Base-by-base conservation (phyloP, 2,888 invertebrate species). In the Amaurobius ferox region DNA sequence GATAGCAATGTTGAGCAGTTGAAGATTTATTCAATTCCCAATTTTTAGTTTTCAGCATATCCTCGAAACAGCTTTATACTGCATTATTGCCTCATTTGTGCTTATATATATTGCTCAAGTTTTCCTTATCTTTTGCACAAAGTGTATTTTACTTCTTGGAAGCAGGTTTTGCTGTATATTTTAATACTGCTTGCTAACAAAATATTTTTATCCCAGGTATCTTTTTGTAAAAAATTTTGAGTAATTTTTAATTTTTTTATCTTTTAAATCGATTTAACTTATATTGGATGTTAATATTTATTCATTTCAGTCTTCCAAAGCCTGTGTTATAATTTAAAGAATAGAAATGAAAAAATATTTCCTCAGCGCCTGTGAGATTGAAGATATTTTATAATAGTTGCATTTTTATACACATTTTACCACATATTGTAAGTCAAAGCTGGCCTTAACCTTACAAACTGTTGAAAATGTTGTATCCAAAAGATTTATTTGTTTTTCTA, bases 291-390 rank as follows among this genome's bases (percentile, higher is more conserved):
- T 44, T 44, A 13, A 7, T 35, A 5, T 40, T 40, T 70, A 70
- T 64, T 44, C 32, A n/a, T 72, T 79, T 23, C 72, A 79, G 79
- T 79, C 79, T 13, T 79, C 79, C 29, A 79, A 79, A 48, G 66
- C 79, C n/a, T 79, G 79, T 72, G 67, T 67, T 32, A 79, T 79
- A 23, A 32, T 66, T 32, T 66, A 32, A 19, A 66, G 16, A 6
- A 5, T 3, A 23, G 7, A 1, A 66, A 9, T 2, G 16, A 16
- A 16, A 9, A 2, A 16, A 44, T 9, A 16, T 9, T 11, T 44
- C n/a, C 16, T 44, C n/a, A 44, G n/a, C n/a, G n/a, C n/a, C n/a
- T n/a, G n/a, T 9, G 44, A 44, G 44, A 44, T 44, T 44, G 6
- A n/a, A 44, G 2, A 11, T 16, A 44, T 44, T 44, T 9, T 44